Base-by-base conservation (phyloP, 2,113 vertebrate genomes). In the Odontesthes bonariensis region DNA sequence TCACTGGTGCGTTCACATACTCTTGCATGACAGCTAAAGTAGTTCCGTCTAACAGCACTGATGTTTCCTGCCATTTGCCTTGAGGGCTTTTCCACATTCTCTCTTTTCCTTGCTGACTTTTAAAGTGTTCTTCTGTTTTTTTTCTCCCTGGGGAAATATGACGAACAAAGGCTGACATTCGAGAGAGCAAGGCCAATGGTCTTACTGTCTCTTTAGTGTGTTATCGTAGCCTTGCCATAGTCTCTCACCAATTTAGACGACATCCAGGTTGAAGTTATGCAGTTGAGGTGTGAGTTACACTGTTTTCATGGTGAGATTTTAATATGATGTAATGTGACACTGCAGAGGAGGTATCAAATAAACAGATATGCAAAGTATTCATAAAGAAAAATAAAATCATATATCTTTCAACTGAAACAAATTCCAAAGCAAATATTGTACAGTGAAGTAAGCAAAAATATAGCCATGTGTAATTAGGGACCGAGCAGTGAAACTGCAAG, bases 91-190 rank as follows among this genome's bases (percentile, higher is more conserved):
- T 94, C 90, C 91, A 94, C 83, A 65, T 82, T 81, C 88, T 79
- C 79, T 82, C 80, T 81, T 76, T 75, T 88, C 85, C 92, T 93
- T 46, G 42, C 87, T 88, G 86, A 87, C 85, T 94, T 94, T 95
- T 95, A 92, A 95, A 94, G 94, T 90, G 93, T 93, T 95, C 87
- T 93, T 91, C 89, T 85, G 85, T 90, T 92, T 89, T 86, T 76
- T 59, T 20, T 38, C 63, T 77, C 84, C 79, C 85, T 2, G n/a
- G 69, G 79, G 85, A 91, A 76, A 83, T 70, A 83, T 58, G 47
- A 67, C 71, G 60, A 75, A 89, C 67, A 88, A 86, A 88, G 81
- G 62, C 64, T 77, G 68, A 71, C 77, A 85, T 77, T 44, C 32
- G 44, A 82, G 57, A 79, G 53, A 86, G 59, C 47, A 51, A 53